Evolutionary conservation across 2,113 vertebrate species (phyloP), one percentile per base, ranked within the genome.

Genomic region (Campylomormyrus tamandua): DNA sequence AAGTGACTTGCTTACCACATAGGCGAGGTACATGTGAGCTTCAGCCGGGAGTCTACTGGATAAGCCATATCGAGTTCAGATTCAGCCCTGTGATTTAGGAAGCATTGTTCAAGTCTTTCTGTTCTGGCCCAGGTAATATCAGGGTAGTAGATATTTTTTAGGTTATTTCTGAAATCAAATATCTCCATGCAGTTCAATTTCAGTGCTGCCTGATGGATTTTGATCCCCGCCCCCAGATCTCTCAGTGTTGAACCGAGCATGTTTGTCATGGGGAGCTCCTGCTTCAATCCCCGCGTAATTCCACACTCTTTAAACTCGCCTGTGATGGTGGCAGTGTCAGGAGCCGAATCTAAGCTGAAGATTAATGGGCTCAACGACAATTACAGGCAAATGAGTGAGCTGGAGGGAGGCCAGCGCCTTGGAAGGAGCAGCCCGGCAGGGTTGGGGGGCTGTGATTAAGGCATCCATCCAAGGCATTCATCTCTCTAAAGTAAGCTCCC

Each of bases 121-220:
- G 70, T 39, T 31, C 42, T 48, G 45, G 21, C 45, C 8, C 3
- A 48, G 83, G 42, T n/a, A 46, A n/a, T 84, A 46, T 48, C n/a
- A 74, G 46, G 66, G 7, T 48, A 48, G 58, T 19, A 56, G n/a
- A 66, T 19, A 39, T 89, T 90, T 88, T 24, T 89, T 85, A 80
- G 85, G 87, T 49, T 31, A 70, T 70, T 70, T 39, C 46, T 80
- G 85, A 83, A 89, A 90, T 89, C 27, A 80, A 91, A 87, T 91
- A 83, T 49, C 48, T 35, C 90, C 87, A 13, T 24, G 9, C 46
- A 24, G 8, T 50, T 87, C 45, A 52, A 35, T 84, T 88, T 74
- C 87, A 53, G 62, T 45, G 50, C 46, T 90, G 48, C 83, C 74
- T 83, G 83, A 89, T 87, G 90, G 80, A 88, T 89, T 90, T 89